Evolutionary conservation across 1,140 invertebrate species (phyloP).

Genomic region (Uloborus diversus): DNA sequence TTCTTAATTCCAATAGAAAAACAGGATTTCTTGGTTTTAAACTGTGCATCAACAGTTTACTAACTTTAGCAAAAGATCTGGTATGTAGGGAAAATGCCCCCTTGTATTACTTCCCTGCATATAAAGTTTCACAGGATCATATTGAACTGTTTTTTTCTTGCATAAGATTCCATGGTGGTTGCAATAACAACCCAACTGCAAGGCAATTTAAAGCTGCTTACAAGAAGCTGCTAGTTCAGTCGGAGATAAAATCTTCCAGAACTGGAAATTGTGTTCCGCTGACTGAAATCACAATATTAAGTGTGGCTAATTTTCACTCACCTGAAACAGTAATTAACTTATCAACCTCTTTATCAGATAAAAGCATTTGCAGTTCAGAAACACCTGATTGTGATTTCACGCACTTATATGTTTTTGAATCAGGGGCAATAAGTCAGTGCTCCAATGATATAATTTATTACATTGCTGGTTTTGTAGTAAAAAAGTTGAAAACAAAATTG

Average conservation of each 20-base stretch:
- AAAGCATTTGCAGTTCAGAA: too few relatives aligned
- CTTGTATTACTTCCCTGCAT: slow-evolving; percentile 56
- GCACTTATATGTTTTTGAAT: not conserved
- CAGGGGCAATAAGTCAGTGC: not conserved
- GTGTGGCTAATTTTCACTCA: not conserved
- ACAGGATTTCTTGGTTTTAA: slow-evolving; percentile 45
- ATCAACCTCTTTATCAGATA: not conserved
- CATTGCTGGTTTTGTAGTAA: slow-evolving; percentile 1
- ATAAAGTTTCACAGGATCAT: slow-evolving; percentile 65
- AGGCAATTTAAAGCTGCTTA: too few relatives aligned
- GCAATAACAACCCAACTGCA: slow-evolving; percentile 66
- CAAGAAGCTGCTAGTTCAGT: slow-evolving; percentile 42
- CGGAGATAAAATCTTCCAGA: too few relatives aligned
- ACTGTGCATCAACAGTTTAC: slow-evolving; percentile 27
- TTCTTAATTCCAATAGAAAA: slow-evolving; percentile 9
- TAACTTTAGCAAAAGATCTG: slow-evolving; percentile 9
- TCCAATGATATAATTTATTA: slow-evolving; percentile 7
- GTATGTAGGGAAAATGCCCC: not conserved
- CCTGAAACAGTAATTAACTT: not conserved
- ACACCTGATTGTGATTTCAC: not conserved
- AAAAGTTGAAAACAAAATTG: too few relatives aligned
- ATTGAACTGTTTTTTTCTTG: slow-evolving; percentile 64
- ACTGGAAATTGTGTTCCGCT: too few relatives aligned
- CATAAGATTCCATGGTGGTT: slow-evolving; percentile 62
- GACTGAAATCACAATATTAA: slow-evolving; percentile 11